phyloP scores from a whole-genome alignment of 2,888 invertebrate species.

The Apocheima hispidaria region DNA sequence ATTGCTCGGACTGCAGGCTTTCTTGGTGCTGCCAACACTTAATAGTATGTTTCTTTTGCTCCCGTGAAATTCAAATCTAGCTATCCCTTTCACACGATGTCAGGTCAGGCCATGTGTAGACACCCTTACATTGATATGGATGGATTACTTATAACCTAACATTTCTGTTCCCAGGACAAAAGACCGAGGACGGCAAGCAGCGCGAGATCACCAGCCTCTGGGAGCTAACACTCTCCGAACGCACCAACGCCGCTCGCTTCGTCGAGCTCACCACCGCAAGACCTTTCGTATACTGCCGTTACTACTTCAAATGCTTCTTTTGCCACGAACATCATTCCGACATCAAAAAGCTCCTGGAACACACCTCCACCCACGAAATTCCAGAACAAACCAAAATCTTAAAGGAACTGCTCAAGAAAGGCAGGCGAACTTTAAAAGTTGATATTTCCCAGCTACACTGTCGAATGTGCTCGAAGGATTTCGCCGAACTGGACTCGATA shows the following conservation, averaged over 20 bases:
- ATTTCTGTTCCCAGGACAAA: conserved; percentile 60
- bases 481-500: conserved; percentile 56
- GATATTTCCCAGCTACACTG: conserved; percentile 71
- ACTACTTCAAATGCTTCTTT: conserved; percentile 74
- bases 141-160: not conserved
- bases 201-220: conserved; percentile 69
- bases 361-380: conserved; percentile 59
- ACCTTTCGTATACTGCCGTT: conserved; percentile 72
- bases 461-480: conserved; percentile 57
- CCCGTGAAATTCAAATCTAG: too few species aligned
- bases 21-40: too few species aligned
- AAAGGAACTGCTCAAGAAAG: conserved; percentile 67
- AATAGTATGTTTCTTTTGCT: too few species aligned
- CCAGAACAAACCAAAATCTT: conserved; percentile 58
- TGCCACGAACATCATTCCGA: conserved; percentile 66
- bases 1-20: too few species aligned
- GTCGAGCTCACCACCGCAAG: conserved; percentile 63
- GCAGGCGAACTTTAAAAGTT: conserved; percentile 69
- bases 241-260: conserved; percentile 67
- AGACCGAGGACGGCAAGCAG: conserved; percentile 47
- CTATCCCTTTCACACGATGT: too few species aligned
- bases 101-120: too few species aligned
- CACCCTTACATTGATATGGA: too few species aligned
- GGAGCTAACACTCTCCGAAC: conserved; percentile 72
- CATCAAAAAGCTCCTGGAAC: conserved; percentile 59